Evolutionary conservation across 1,140 invertebrate species (phyloP).

Genomic region (Metaphire vulgaris): DNA sequence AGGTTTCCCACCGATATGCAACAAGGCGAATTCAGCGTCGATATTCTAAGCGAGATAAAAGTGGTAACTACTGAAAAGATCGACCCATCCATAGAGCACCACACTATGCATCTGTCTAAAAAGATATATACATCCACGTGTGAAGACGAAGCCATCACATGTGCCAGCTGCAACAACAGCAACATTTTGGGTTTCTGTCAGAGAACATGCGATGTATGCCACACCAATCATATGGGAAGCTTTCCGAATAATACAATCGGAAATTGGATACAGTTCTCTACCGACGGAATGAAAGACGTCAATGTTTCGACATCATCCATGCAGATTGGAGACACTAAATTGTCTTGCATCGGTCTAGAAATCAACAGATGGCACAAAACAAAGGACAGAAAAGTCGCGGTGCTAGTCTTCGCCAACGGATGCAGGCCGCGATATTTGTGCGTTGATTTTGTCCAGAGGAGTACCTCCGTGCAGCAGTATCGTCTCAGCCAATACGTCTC

Average conservation of each 20-base stretch:
- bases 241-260: slow-evolving; percentile 8
- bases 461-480: slow-evolving; percentile 4
- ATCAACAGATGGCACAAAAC: slow-evolving; percentile 6
- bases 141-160: slow-evolving; percentile 17
- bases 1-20: slow-evolving; percentile 3
- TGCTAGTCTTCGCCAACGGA: slow-evolving; percentile 4
- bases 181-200: not conserved
- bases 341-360: slow-evolving; percentile 3
- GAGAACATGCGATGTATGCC: not conserved
- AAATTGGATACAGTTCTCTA: slow-evolving; percentile 6
- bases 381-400: not conserved
- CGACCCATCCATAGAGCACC: not conserved
- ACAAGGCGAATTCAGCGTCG: not conserved
- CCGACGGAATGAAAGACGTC: not conserved
- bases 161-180: not conserved
- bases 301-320: not conserved
- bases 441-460: not conserved
- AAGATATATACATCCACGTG: slow-evolving; percentile 7
- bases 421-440: slow-evolving; percentile 21
- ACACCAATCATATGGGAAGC: not conserved
- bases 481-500: slow-evolving; percentile 9
- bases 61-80: not conserved
- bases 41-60: slow-evolving; percentile 15
- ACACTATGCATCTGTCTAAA: not conserved
- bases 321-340: not conserved